Evolutionary conservation across 2,113 vertebrate genomes (phyloP).

Genomic region (Alaudala cheleensis): DNA sequence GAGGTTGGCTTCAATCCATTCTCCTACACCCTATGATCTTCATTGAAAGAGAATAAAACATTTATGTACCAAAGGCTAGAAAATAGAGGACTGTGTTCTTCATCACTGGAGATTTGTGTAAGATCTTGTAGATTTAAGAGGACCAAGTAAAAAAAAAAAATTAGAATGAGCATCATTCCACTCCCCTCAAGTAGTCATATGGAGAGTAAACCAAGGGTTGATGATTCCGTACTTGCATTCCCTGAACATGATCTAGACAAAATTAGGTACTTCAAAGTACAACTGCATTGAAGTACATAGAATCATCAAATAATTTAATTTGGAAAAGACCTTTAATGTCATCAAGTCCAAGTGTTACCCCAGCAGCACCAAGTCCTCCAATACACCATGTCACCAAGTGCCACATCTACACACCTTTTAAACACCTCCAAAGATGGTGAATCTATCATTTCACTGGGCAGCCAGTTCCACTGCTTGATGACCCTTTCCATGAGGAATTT

Average conservation of each 20-base stretch:
- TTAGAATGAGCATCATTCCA: not conserved
- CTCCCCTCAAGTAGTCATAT: too few relatives aligned
- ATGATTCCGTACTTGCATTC: not conserved
- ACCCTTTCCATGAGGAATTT: not conserved
- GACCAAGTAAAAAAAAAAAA: not conserved
- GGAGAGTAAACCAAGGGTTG: not conserved
- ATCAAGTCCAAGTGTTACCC: rapidly evolving
- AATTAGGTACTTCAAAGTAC: not conserved
- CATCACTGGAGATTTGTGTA: not conserved
- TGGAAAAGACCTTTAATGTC: not conserved
- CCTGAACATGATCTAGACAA: not conserved
- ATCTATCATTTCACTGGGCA: not conserved
- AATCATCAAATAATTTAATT: not conserved
- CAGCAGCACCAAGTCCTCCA: not conserved
- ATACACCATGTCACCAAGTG: not conserved
- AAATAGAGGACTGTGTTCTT: not conserved
- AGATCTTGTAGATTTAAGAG: not conserved
- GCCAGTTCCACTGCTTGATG: not conserved
- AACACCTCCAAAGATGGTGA: not conserved
- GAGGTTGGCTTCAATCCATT: not conserved
- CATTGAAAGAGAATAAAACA: not conserved
- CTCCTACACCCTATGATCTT: not conserved
- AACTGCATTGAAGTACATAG: not conserved
- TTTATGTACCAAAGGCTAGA: not conserved
- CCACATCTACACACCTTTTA: not conserved